Evolutionary conservation across 2,797 vertebrate species (phyloP).

Genomic region (Caiman crocodilus): DNA sequence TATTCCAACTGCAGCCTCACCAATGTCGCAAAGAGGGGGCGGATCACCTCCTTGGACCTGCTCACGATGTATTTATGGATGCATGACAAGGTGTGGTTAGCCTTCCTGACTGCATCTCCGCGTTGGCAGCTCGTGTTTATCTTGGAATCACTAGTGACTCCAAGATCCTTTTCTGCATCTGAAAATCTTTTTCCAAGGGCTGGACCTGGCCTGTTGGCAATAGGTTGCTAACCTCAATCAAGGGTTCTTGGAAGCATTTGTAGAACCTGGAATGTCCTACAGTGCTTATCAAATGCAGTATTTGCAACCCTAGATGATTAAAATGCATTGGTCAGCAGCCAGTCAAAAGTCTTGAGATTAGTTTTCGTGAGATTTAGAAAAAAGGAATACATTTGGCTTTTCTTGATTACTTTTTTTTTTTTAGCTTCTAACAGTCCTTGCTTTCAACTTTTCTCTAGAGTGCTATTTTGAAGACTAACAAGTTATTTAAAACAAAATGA

Average conservation of each 20-base stretch:
- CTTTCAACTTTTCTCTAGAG: background rate
- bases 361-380: background rate
- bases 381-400: background rate
- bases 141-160: no score
- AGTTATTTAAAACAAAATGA: background rate
- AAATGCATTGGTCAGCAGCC: background rate
- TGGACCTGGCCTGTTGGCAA: background rate
- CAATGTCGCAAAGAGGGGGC: no score
- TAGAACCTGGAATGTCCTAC: background rate
- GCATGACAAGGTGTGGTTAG: no score
- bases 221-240: background rate
- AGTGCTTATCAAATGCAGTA: background rate
- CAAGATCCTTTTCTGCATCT: no score
- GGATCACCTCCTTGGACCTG: no score
- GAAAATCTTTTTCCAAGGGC: no score
- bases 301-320: background rate
- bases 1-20: no score
- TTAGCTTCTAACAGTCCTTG: background rate
- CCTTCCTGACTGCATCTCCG: no score
- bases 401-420: background rate
- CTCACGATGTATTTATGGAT: no score
- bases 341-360: background rate
- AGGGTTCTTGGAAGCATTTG: background rate
- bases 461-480: background rate
- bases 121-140: no score